Evolutionary conservation across 2,888 invertebrate species (phyloP).

Genomic region (Sipha maydis): DNA sequence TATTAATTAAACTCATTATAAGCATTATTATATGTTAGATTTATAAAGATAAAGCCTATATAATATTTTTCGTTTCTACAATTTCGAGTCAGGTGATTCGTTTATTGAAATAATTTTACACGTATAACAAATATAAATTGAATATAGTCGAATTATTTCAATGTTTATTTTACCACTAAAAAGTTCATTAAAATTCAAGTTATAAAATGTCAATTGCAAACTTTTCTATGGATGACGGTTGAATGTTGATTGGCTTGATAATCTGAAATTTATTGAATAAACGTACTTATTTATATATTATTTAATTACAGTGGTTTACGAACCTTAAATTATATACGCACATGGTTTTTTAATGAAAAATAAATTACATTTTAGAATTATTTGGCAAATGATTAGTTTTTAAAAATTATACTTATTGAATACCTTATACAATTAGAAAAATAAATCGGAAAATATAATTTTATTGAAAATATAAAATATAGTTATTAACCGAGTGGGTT

Average conservation of each 20-base stretch:
- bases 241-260: constrained; percentile 8
- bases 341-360: too few species aligned
- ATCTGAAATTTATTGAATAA: not conserved
- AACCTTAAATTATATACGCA: not conserved
- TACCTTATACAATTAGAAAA: too few species aligned
- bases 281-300: not conserved
- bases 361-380: too few species aligned
- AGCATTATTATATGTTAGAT: not conserved
- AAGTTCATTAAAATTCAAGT: not conserved
- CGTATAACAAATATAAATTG: not conserved
- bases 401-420: too few species aligned
- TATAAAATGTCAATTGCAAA: constrained; percentile 7
- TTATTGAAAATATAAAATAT: too few species aligned
- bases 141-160: not conserved
- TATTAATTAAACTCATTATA: not conserved
- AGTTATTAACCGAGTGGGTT: too few species aligned
- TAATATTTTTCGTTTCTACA: not conserved
- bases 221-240: not conserved
- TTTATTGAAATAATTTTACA: not conserved
- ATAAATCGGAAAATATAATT: too few species aligned
- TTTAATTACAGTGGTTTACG: not conserved
- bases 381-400: too few species aligned
- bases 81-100: not conserved
- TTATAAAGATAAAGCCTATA: not conserved
- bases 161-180: constrained; percentile 7